Percentiles rank a stretch among this genome's conserved stretches.
These are phyloP conservation scores for Panurus biarmicus DNA, from an alignment of 2,113 vertebrate species.

Conservation along the genomic window DNA sequence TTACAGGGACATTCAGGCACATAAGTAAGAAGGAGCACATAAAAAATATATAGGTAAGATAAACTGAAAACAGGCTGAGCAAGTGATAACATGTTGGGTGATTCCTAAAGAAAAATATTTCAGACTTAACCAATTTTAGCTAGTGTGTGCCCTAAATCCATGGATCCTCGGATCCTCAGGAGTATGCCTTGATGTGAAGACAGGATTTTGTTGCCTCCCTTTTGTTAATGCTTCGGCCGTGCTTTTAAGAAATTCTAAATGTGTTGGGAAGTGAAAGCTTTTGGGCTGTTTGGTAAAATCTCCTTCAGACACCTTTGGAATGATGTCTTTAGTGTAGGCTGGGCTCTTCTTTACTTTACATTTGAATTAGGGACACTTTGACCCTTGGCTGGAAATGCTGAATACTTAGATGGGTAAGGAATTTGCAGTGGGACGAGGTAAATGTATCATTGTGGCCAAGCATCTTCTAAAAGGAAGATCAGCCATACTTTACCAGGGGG, in stretches of 20 bases:
- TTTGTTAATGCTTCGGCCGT: not conserved
- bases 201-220: not conserved
- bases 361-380: not conserved
- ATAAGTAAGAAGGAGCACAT: not conserved
- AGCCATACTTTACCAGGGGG: not conserved
- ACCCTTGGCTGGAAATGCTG: not conserved
- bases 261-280: not conserved
- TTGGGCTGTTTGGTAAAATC: not conserved
- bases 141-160: not conserved
- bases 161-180: not conserved
- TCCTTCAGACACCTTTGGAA: not conserved
- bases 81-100: not conserved
- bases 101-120: not conserved
- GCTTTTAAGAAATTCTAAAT: not conserved
- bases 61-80: not conserved
- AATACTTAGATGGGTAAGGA: not conserved
- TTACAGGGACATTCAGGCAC: not conserved
- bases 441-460: not conserved
- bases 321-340: not conserved
- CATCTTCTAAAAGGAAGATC: not conserved
- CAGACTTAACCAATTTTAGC: not conserved
- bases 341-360: not conserved
- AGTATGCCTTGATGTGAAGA: not conserved
- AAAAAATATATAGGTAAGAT: not conserved
- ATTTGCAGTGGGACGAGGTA: not conserved